Percentiles rank a stretch among this genome's conserved stretches.
These are phyloP conservation scores for Drosophila triauraria DNA, from an alignment of 1,140 invertebrate species.

Conservation along the genomic window DNA sequence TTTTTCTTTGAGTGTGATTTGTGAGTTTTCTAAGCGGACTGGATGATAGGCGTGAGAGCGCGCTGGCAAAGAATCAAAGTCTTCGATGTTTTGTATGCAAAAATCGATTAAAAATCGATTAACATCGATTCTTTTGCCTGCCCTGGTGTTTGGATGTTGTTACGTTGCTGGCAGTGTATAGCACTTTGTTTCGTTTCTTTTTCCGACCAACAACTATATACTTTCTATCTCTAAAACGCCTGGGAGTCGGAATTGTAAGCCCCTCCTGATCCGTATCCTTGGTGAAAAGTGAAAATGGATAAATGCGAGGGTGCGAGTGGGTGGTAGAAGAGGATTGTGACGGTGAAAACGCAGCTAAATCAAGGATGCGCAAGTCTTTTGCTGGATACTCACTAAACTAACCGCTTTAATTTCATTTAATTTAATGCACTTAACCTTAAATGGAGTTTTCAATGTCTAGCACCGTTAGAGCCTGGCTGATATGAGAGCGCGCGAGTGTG, in stretches of 20 bases:
- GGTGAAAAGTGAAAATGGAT: slow-evolving; percentile 35
- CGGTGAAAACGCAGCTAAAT: slow-evolving; percentile 56
- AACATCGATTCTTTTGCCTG: background rate
- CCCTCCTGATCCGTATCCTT: slow-evolving; percentile 21
- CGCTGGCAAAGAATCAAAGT: background rate
- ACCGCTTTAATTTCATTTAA: slow-evolving; percentile 28
- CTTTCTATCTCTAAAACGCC: background rate
- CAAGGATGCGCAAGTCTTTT: slow-evolving; percentile 74
- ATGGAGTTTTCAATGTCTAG: slow-evolving; percentile 44
- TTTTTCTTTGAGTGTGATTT: background rate
- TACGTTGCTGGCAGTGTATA: slow-evolving; percentile 49
- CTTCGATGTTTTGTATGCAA: no score
- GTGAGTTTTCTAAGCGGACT: slow-evolving; percentile 6
- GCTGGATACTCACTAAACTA: slow-evolving; percentile 60
- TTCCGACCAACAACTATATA: slow-evolving; percentile 15
- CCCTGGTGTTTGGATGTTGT: background rate
- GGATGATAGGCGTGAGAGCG: slow-evolving; percentile 9
- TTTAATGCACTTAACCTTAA: slow-evolving; percentile 55
- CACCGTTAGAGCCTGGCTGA: slow-evolving; percentile 33
- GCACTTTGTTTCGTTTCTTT: slow-evolving; percentile 30
- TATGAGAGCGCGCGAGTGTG: slow-evolving; percentile 43
- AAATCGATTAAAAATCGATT: background rate
- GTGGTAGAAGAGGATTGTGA: slow-evolving; percentile 5
- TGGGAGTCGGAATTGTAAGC: background rate
- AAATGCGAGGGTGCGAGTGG: slow-evolving; percentile 9